Percentiles rank a stretch among this genome's conserved stretches.
Conservation (phyloP, 2,888 invertebrate genomes). For the Unio pictorum region DNA sequence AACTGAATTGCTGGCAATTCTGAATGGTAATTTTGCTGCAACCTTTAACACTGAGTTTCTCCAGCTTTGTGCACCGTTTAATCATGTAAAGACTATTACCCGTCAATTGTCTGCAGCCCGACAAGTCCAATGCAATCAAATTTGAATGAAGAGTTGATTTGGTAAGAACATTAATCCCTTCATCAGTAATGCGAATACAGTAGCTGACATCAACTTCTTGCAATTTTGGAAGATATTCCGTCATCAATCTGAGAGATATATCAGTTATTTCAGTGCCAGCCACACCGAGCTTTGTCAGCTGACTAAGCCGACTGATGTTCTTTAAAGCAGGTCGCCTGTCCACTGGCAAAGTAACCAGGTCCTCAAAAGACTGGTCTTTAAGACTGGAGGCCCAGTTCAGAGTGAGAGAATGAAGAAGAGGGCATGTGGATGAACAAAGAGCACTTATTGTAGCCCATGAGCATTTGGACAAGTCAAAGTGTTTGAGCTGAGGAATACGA, state of each 20-base stretch:
- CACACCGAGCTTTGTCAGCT: conserved; percentile 82
- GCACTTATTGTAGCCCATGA: conserved; percentile 84
- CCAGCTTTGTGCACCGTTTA: conserved; percentile 24
- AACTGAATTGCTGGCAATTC: conserved; percentile 4
- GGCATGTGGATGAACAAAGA: conserved; percentile 85
- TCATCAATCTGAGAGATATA: conserved; percentile 79
- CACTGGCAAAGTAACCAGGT: conserved; percentile 88
- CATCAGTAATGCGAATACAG: conserved; percentile 90
- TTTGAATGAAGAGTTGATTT: conserved; percentile 33
- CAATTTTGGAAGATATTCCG: conserved; percentile 72
- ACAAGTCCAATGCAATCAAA: conserved; percentile 37
- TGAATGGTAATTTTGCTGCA: conserved; percentile 32
- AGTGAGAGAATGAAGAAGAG: conserved; percentile 82
- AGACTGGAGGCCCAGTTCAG: conserved; percentile 89
- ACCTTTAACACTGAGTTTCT: conserved; percentile 18
- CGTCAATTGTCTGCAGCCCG: conserved; percentile 46
- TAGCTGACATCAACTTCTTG: conserved; percentile 86
- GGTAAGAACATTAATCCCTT: conserved; percentile 79
- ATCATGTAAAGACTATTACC: conserved; percentile 30
- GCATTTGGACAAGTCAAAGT: conserved; percentile 82
- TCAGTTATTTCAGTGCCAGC: conserved; percentile 93
- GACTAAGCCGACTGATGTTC: conserved; percentile 84
- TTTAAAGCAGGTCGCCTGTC: conserved; percentile 83
- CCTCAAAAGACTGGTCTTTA: conserved; percentile 87
- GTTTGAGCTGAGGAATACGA: conserved; percentile 86